Evolutionary conservation across 2,797 vertebrate species (phyloP).

Genomic region (Selene dorsalis): DNA sequence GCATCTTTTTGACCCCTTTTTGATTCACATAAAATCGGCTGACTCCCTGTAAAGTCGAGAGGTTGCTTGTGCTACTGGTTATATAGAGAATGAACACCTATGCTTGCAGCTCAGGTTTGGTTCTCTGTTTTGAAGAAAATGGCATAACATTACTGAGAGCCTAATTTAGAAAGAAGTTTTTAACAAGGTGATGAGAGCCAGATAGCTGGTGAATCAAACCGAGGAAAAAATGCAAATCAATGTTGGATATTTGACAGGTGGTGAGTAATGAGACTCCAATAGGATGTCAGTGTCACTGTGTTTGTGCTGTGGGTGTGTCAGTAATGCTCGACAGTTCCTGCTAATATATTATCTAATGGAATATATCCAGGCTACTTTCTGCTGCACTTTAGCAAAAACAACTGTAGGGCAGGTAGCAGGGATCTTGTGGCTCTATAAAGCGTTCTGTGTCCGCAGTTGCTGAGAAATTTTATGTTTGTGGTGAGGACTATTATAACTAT

Average conservation of each 20-base stretch:
- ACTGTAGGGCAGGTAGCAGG: not conserved
- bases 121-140: not conserved
- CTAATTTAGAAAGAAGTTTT: slow-evolving; percentile 18
- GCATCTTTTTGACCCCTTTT: not conserved
- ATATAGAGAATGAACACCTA: not conserved
- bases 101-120: not conserved
- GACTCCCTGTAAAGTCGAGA: not conserved
- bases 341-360: not conserved
- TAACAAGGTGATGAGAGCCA: not conserved
- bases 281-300: not conserved
- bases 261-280: not conserved
- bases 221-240: slow-evolving; percentile 7
- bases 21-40: not conserved
- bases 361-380: not conserved
- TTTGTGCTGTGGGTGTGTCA: not conserved
- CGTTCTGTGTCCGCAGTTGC: not conserved
- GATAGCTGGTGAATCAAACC: not conserved
- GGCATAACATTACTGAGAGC: not conserved
- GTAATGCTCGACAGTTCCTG: not conserved
- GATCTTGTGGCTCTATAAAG: not conserved
- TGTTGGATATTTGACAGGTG: slow-evolving; percentile 1
- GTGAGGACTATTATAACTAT: not conserved
- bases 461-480: slow-evolving; percentile 2
- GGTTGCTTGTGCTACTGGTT: not conserved
- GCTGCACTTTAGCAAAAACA: not conserved